These are phyloP conservation scores for Rhinatrema bivittatum DNA, from an alignment of 2,797 vertebrate species.

Conservation along the genomic window DNA sequence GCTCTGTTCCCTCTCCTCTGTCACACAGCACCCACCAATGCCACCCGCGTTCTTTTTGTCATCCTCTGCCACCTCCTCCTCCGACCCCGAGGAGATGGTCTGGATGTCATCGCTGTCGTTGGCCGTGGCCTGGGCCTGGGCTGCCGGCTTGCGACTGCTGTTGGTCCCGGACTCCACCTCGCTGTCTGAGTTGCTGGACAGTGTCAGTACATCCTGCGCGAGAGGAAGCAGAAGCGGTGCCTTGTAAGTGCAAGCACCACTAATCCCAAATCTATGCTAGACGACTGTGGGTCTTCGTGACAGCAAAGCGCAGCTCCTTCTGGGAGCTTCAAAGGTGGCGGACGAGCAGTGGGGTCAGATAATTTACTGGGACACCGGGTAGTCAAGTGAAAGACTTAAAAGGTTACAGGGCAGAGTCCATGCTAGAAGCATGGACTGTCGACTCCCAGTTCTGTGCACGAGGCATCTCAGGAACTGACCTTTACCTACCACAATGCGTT, in stretches of 20 bases:
- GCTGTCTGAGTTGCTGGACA: slow-evolving; percentile 73
- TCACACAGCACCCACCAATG: slow-evolving; percentile 8
- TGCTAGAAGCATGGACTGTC: too few species aligned
- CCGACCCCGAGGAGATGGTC: slow-evolving; percentile 93
- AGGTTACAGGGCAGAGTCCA: background rate
- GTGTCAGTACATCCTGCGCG: slow-evolving; percentile 78
- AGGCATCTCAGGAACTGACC: too few species aligned
- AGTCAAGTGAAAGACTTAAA: background rate
- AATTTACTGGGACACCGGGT: too few species aligned
- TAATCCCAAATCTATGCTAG: background rate
- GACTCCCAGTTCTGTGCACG: too few species aligned
- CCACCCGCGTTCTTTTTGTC: slow-evolving; percentile 50
- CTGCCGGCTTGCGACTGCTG: slow-evolving; percentile 11
- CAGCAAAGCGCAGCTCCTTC: background rate
- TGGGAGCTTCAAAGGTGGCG: too few species aligned
- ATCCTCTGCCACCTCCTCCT: slow-evolving; percentile 80
- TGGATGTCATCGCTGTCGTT: slow-evolving; percentile 93
- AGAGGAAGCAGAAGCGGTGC: background rate
- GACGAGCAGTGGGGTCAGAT: too few species aligned
- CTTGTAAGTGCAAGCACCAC: background rate
- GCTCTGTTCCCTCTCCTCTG: fast-evolving
- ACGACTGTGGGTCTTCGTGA: background rate
- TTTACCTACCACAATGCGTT: too few species aligned
- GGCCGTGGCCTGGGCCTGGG: slow-evolving; percentile 33
- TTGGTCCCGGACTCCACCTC: slow-evolving; percentile 47